phyloP scores from a whole-genome alignment of 2,797 vertebrate genomes.

The Sciurus carolinensis region DNA sequence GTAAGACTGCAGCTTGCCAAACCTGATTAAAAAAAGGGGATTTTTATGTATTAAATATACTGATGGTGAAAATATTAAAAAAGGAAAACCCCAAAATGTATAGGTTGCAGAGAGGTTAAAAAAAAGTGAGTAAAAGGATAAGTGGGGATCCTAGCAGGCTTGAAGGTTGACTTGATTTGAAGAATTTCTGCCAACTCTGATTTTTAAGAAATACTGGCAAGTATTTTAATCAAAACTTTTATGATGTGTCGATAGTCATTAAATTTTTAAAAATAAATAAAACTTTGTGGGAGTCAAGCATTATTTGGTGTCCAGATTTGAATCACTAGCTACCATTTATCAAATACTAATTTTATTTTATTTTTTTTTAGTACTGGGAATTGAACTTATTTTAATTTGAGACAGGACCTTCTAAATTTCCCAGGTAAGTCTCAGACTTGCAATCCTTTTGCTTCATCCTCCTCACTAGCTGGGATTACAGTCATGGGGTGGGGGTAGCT shows the following conservation, averaged over 20 bases:
- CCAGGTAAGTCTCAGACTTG: background rate
- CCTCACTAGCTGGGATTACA: background rate
- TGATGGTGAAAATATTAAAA: background rate
- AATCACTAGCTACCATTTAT: background rate
- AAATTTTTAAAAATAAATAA: background rate
- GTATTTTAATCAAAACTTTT: background rate
- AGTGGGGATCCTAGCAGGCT: rapidly evolving
- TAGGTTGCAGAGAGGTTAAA: background rate
- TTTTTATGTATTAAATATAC: background rate
- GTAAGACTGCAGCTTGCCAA: background rate
- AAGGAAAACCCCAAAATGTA: background rate
- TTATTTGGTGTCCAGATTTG: background rate
- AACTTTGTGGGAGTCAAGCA: background rate
- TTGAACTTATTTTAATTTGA: background rate
- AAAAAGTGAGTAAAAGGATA: background rate
- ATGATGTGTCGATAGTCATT: background rate
- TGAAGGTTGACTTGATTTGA: background rate
- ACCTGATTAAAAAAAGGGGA: background rate
- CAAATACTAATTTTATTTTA: background rate
- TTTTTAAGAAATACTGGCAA: background rate
- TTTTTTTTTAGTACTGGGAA: too few species aligned
- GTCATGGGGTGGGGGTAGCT: background rate
- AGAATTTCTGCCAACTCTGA: background rate
- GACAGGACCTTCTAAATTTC: background rate
- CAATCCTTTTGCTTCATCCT: background rate